Conservation (phyloP, 2,888 invertebrate species). For the Cataglyphis cursor region DNA sequence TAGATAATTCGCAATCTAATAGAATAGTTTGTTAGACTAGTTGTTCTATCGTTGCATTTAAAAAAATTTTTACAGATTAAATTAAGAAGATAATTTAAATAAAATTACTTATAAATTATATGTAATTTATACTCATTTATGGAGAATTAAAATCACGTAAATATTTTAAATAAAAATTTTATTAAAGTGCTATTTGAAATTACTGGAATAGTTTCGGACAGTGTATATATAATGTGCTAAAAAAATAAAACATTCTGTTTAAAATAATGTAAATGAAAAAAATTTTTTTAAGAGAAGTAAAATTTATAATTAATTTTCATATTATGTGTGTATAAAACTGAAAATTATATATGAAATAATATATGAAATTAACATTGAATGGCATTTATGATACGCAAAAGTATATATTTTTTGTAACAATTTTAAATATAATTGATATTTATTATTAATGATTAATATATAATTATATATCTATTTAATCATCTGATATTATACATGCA, state of each 20-base stretch:
- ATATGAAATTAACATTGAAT: neutral
- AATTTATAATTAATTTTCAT: neutral
- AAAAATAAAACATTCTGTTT: neutral
- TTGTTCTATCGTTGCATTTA: neutral
- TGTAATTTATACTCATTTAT: neutral
- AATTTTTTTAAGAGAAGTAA: neutral
- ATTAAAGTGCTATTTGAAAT: neutral
- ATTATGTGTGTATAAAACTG: neutral
- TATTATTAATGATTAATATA: neutral
- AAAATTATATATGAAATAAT: neutral
- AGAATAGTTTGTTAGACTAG: neutral
- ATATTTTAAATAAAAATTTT: neutral
- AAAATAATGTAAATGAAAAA: neutral
- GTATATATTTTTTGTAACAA: neutral
- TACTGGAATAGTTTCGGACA: neutral
- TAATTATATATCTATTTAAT: conserved; percentile 34
- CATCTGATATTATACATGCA: neutral
- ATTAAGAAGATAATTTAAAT: neutral
- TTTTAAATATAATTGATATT: conserved; percentile 9
- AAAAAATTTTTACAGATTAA: neutral
- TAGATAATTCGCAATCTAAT: conserved; percentile 6
- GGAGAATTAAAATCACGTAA: neutral
- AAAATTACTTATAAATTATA: neutral
- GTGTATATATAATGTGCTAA: neutral
- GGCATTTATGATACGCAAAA: neutral